A percentile compares a stretch with the other conserved stretches of the same genome.
These are phyloP conservation scores for Arctia plantaginis DNA, from an alignment of 2,888 invertebrate genomes.

Conservation along the genomic window DNA sequence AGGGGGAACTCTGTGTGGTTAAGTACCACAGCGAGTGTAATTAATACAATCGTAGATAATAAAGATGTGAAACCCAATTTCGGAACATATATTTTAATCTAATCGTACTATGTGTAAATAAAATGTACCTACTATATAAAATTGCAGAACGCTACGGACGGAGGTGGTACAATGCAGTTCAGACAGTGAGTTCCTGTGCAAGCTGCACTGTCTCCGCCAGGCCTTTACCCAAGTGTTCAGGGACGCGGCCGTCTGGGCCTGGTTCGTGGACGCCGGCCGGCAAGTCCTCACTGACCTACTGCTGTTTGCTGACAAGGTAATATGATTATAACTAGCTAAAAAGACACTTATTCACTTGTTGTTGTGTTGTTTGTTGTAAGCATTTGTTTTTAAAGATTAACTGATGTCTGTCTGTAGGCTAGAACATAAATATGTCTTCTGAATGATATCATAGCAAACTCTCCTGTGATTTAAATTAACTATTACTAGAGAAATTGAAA, in stretches of 20 bases:
- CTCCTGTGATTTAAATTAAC: too few species aligned
- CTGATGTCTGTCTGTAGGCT: too few species aligned
- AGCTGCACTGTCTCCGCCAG: constrained; percentile 96
- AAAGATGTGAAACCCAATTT: too few species aligned
- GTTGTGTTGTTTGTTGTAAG: too few species aligned
- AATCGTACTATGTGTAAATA: background rate
- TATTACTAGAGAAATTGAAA: too few species aligned
- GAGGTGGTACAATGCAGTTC: constrained; percentile 95
- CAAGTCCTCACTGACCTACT: constrained; percentile 95
- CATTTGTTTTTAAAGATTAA: too few species aligned
- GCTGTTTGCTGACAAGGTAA: constrained; percentile 94
- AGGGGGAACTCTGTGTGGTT: background rate
- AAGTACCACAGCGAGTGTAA: background rate
- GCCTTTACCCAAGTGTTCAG: constrained; percentile 94
- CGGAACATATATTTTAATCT: too few species aligned
- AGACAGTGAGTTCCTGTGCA: constrained; percentile 98
- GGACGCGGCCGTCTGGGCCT: constrained; percentile 89
- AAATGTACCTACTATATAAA: too few species aligned
- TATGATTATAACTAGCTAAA: background rate
- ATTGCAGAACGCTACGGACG: constrained; percentile 90
- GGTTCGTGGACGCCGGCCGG: constrained; percentile 95
- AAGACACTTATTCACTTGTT: too few species aligned
- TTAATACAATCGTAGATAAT: too few species aligned
- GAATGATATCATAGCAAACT: too few species aligned
- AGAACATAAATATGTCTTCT: too few species aligned